phyloP scores from a whole-genome alignment of 2,797 vertebrate genomes.

The Apogon hyalosoma region DNA sequence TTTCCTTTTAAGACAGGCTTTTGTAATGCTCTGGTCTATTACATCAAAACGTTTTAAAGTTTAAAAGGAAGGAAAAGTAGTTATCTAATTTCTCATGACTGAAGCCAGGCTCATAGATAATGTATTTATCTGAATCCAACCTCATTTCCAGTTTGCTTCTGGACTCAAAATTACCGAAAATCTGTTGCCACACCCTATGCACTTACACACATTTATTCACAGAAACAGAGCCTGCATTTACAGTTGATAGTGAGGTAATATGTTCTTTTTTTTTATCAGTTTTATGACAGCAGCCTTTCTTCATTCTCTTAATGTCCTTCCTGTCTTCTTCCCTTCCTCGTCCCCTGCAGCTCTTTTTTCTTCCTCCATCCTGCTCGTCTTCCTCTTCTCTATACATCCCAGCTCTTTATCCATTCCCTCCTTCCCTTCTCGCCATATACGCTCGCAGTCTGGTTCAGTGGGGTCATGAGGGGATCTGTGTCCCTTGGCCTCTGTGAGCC shows the following conservation, averaged over 20 bases:
- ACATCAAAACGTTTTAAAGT: slow-evolving; percentile 58
- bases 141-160: slow-evolving; percentile 67
- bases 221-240: slow-evolving; percentile 41
- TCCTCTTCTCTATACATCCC: slow-evolving; percentile 15
- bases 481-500: slow-evolving; percentile 68
- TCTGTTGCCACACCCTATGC: slow-evolving; percentile 38
- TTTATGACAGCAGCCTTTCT: slow-evolving; percentile 60
- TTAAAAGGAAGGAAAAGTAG: slow-evolving; percentile 61
- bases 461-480: slow-evolving; percentile 73
- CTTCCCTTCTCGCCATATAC: slow-evolving; percentile 9
- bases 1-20: slow-evolving; percentile 56
- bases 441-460: slow-evolving; percentile 37
- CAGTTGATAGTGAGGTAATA: slow-evolving; percentile 35
- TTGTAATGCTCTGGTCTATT: slow-evolving; percentile 54
- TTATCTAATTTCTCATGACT: slow-evolving; percentile 67
- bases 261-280: slow-evolving; percentile 44
- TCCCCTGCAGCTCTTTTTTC: not conserved
- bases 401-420: slow-evolving; percentile 2
- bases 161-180: slow-evolving; percentile 54
- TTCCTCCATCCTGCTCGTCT: slow-evolving; percentile 7
- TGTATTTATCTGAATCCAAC: slow-evolving; percentile 69
- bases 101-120: slow-evolving; percentile 64
- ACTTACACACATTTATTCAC: slow-evolving; percentile 39
- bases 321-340: slow-evolving; percentile 2
- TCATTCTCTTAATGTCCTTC: slow-evolving; percentile 8